Base-by-base conservation (phyloP, 2,113 vertebrate species). In the Ammodytes dubius region DNA sequence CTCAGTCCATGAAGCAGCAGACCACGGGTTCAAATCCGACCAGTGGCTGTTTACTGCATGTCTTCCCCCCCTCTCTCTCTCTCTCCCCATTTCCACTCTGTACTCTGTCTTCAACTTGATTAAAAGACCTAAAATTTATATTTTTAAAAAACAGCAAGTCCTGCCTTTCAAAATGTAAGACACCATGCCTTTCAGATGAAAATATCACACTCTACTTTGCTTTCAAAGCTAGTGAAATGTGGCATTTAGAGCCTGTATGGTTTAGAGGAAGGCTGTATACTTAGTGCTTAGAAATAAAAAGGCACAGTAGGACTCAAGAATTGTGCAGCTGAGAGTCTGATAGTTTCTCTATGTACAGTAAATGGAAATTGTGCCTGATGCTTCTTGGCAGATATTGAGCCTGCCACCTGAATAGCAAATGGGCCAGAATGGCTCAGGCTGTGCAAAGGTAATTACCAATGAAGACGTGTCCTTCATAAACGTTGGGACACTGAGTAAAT, bases 361-460 rank as follows among this genome's bases (percentile, higher is more conserved):
- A 27, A 3, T 60, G 46, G 7, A 49, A 76, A 53, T 60, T 9
- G 7, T n/a, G 7, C 37, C 35, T n/a, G 40, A 58, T 39, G 19
- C 19, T 65, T 27, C 7, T 39, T 79, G 70, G 9, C 59, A 60
- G 53, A 60, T 47, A 59, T 17, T 59, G 7, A 54, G 15, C 35
- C 15, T n/a, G 15, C 49, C 39, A 39, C 53, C 65, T 72, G 49
- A 60, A 68, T 54, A 37, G 15, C 15, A 59, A 65, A 64, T 68
- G 13, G 63, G 7, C 15, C 7, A 37, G 15, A 50, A 45, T 14
- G 6, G 37, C 43, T 1, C 14, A 15, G 12, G 42, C 0, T 49
- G 9, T 40, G 10, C 15, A 52, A 59, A 71, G 53, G 19, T 5
- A 53, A 60, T 58, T 19, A 45, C 17, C 43, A 57, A 64, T 63